Conservation (phyloP, 2,797 vertebrate species). For the Buphagus erythrorhynchus region DNA sequence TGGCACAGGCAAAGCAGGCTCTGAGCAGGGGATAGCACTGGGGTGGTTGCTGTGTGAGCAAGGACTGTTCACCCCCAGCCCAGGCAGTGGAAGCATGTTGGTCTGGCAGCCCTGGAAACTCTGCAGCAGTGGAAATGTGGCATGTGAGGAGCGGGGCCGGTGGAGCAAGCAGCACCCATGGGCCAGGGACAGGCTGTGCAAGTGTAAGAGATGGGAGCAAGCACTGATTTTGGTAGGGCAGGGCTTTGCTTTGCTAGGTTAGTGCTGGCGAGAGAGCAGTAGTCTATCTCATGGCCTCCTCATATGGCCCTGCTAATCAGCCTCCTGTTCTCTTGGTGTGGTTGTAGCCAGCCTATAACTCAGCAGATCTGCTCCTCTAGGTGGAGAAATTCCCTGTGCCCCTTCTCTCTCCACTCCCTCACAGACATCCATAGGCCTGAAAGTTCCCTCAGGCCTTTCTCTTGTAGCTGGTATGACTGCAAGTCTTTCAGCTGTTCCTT, state of each 20-base stretch:
- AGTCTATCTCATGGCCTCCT: not conserved
- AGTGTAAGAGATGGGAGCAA: rapidly evolving
- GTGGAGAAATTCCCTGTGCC: not conserved
- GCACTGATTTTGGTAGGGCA: not conserved
- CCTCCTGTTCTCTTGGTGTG: not conserved
- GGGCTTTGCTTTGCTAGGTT: not conserved
- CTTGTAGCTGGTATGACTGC: not conserved
- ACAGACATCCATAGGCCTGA: rapidly evolving
- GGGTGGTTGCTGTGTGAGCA: rapidly evolving
- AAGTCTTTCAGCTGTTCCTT: not conserved
- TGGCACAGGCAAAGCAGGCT: not conserved
- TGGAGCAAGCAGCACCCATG: rapidly evolving
- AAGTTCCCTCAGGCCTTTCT: not conserved
- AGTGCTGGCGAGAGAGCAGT: not conserved
- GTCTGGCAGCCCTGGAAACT: not conserved
- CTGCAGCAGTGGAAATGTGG: rapidly evolving
- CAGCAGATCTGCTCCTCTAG: not conserved
- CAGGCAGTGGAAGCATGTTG: rapidly evolving
- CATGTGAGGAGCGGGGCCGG: rapidly evolving
- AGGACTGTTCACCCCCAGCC: not conserved
- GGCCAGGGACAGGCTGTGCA: not conserved
- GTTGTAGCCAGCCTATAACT: not conserved
- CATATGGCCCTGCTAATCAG: rapidly evolving
- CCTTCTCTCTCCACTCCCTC: rapidly evolving
- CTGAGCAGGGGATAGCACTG: rapidly evolving